phyloP scores from a whole-genome alignment of 1,140 invertebrate genomes.

The Brachionus manjavacas region DNA sequence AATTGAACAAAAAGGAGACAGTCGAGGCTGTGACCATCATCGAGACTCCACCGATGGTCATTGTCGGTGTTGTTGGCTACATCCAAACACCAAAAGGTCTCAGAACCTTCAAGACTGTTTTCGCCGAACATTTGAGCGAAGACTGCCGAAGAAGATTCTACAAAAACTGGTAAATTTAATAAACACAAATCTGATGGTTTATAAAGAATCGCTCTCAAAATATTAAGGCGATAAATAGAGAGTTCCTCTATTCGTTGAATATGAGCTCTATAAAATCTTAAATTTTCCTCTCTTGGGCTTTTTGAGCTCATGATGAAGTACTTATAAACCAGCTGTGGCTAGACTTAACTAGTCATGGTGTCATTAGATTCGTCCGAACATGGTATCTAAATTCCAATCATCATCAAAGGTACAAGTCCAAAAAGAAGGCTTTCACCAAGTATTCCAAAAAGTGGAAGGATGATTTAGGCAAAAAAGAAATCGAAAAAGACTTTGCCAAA shows the following conservation, averaged over 20 bases:
- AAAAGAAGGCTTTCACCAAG: conserved; percentile 99
- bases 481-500: conserved; percentile 91
- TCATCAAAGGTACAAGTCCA: conserved; percentile 84
- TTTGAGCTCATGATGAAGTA: conserved; percentile 39
- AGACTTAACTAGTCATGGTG: not conserved
- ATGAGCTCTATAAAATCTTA: conserved; percentile 30
- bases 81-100: conserved; percentile 96
- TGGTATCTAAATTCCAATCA: not conserved
- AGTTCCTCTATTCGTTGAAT: conserved; percentile 36
- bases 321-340: conserved; percentile 38
- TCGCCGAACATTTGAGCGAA: conserved; percentile 96
- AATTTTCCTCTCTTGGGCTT: conserved; percentile 39
- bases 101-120: conserved; percentile 86
- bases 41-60: conserved; percentile 95
- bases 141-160: conserved; percentile 96
- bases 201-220: not conserved
- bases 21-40: conserved; percentile 97
- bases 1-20: conserved; percentile 99
- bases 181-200: conserved; percentile 36
- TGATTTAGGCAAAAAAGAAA: conserved; percentile 87
- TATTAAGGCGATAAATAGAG: not conserved
- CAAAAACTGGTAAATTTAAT: conserved; percentile 88
- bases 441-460: conserved; percentile 97
- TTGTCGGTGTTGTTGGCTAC: conserved; percentile 95
- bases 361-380: not conserved